These are phyloP conservation scores for Craniophora ligustri DNA, from an alignment of 2,888 invertebrate species.

Conservation along the genomic window DNA sequence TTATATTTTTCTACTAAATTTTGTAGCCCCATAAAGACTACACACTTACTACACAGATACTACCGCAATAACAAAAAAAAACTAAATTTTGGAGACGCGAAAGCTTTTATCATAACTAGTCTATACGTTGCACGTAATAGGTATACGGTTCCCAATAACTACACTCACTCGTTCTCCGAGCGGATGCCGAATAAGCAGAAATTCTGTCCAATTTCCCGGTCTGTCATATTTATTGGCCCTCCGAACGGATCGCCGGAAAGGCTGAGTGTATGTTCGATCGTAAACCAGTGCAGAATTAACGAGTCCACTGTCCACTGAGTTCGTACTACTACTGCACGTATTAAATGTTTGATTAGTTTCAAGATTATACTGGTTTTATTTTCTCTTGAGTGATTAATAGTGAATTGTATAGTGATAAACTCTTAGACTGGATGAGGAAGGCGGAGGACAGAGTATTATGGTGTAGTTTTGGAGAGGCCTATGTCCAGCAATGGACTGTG, in stretches of 20 bases:
- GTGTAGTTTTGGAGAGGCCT: too few relatives aligned
- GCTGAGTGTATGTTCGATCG: constrained; percentile 61
- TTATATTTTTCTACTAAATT: too few relatives aligned
- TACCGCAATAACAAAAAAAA: constrained; percentile 6
- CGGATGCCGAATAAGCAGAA: constrained; percentile 73
- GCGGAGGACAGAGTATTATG: too few relatives aligned
- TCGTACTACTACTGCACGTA: constrained; percentile 25
- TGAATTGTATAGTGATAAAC: too few relatives aligned
- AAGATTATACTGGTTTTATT: neutral
- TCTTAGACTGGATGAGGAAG: too few relatives aligned
- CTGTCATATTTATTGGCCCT: constrained; percentile 82
- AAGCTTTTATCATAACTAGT: constrained; percentile 25
- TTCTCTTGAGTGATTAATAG: neutral
- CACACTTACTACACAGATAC: too few relatives aligned
- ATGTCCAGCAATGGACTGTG: too few relatives aligned
- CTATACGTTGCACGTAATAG: constrained; percentile 31
- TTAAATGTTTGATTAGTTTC: constrained; percentile 15
- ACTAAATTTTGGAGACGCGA: constrained; percentile 17
- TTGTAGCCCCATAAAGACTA: too few relatives aligned
- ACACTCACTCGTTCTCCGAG: constrained; percentile 49
- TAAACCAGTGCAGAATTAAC: constrained; percentile 58
- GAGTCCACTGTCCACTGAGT: constrained; percentile 42
- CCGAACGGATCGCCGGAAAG: constrained; percentile 60
- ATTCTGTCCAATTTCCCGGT: constrained; percentile 79
- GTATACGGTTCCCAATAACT: constrained; percentile 55